Conservation (phyloP, 2,888 invertebrate genomes). For the Ormyrus nitidulus region DNA sequence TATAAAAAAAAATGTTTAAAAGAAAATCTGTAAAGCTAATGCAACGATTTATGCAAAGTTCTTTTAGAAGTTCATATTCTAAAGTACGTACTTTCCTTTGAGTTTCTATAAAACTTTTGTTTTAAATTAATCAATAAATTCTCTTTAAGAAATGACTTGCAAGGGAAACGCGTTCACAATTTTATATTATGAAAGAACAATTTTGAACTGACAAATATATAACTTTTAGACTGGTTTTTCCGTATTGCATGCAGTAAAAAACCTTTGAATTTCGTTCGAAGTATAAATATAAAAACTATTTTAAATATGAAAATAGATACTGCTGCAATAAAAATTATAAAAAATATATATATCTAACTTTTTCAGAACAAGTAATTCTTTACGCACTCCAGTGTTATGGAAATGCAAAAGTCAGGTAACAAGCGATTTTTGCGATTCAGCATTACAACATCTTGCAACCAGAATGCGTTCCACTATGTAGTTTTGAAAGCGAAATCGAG, state of each 20-base stretch:
- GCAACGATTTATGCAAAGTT: neutral
- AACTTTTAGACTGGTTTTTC: constrained; percentile 27
- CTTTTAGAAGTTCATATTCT: neutral
- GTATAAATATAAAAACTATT: constrained; percentile 22
- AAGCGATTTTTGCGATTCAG: neutral
- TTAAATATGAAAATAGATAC: constrained; percentile 20
- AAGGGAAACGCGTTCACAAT: constrained; percentile 12
- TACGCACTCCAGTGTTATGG: constrained; percentile 6
- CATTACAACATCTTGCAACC: neutral
- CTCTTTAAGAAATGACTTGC: constrained; percentile 8
- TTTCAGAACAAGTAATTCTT: neutral
- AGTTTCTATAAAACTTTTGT: neutral
- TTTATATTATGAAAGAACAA: constrained; percentile 12
- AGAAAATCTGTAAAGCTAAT: neutral
- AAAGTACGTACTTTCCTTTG: neutral
- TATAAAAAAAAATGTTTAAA: neutral
- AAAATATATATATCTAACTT: neutral
- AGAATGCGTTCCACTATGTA: neutral
- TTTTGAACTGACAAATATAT: constrained; percentile 23
- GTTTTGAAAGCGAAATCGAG: constrained; percentile 10
- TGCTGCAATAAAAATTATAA: constrained; percentile 19
- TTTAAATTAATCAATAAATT: neutral
- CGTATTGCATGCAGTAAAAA: constrained; percentile 17
- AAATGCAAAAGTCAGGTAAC: neutral
- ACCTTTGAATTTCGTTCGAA: constrained; percentile 18